phyloP scores from a whole-genome alignment of 2,113 vertebrate species.

The Stictonetta naevosa region DNA sequence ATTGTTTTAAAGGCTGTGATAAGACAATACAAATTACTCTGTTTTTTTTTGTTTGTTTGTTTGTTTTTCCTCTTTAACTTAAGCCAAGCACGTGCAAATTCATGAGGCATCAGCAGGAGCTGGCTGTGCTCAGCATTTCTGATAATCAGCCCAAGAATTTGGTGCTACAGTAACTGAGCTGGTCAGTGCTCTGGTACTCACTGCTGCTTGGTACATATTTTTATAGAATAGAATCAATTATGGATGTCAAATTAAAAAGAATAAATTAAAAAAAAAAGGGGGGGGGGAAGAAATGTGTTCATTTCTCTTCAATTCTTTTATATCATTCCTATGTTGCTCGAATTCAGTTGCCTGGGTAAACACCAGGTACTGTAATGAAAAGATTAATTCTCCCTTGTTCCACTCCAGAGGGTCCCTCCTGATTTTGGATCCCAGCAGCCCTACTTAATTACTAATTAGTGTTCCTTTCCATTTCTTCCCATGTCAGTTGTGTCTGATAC shows the following conservation, averaged over 20 bases:
- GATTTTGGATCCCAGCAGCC: slow-evolving; percentile 15
- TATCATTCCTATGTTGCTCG: not conserved
- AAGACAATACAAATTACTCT: not conserved
- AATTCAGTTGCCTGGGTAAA: slow-evolving; percentile 19
- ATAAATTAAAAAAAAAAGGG: not conserved
- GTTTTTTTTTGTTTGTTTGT: not conserved
- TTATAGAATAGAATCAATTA: not conserved
- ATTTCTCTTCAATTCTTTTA: not conserved
- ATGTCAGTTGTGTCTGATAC: slow-evolving; percentile 47
- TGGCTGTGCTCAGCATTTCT: not conserved
- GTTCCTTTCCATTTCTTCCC: slow-evolving; percentile 50
- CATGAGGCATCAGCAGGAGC: not conserved
- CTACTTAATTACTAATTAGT: slow-evolving; percentile 59
- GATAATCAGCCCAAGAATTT: not conserved
- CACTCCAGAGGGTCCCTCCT: not conserved
- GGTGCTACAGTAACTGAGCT: not conserved
- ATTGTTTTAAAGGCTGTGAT: not conserved
- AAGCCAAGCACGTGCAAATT: not conserved
- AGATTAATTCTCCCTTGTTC: slow-evolving; percentile 23
- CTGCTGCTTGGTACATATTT: not conserved
- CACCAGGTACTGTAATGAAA: slow-evolving; percentile 11
- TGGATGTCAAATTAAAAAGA: not conserved
- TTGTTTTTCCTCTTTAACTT: not conserved
- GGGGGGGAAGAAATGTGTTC: not conserved
- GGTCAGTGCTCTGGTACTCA: not conserved